phyloP scores from a whole-genome alignment of 1,140 invertebrate genomes.

The Tetramorium alpestre region DNA sequence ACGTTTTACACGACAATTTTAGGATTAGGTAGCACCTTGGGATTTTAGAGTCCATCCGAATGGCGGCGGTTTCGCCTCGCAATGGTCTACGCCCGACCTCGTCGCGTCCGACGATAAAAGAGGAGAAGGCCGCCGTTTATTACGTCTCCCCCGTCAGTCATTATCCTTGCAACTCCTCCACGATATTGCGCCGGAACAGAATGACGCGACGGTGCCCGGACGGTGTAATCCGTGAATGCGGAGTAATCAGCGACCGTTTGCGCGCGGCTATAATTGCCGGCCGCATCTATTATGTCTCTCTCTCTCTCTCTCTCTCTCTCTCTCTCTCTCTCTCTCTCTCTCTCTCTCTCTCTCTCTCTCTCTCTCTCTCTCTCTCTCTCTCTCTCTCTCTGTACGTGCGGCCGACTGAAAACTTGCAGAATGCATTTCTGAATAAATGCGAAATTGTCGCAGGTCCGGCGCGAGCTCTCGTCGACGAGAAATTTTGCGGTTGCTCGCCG shows the following conservation, averaged over 20 bases:
- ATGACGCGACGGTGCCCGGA: constrained; percentile 1
- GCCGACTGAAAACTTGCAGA: constrained; percentile 46
- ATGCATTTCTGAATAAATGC: constrained; percentile 51
- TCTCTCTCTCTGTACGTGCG: neutral
- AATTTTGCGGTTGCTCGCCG: constrained; percentile 11
- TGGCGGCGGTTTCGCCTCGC: constrained; percentile 25
- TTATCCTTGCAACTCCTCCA: constrained; percentile 52
- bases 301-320: no score
- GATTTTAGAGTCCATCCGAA: constrained; percentile 47
- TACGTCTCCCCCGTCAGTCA: constrained; percentile 55
- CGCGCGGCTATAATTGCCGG: constrained; percentile 52
- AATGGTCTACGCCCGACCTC: constrained; percentile 29
- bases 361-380: no score
- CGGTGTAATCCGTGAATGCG: constrained; percentile 48
- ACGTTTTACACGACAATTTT: constrained; percentile 56
- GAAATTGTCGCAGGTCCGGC: constrained; percentile 37
- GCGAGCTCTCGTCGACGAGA: neutral
- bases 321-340: no score
- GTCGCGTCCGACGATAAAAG: constrained; percentile 54
- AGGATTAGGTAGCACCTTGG: constrained; percentile 46
- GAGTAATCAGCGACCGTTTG: constrained; percentile 55
- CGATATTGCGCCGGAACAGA: constrained; percentile 42
- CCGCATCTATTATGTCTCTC: constrained; percentile 35
- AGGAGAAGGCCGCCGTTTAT: constrained; percentile 50
- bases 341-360: neutral